Evolutionary conservation across 2,888 invertebrate species (phyloP), one percentile per base, ranked within the genome.

Genomic region (Agapostemon virescens): DNA sequence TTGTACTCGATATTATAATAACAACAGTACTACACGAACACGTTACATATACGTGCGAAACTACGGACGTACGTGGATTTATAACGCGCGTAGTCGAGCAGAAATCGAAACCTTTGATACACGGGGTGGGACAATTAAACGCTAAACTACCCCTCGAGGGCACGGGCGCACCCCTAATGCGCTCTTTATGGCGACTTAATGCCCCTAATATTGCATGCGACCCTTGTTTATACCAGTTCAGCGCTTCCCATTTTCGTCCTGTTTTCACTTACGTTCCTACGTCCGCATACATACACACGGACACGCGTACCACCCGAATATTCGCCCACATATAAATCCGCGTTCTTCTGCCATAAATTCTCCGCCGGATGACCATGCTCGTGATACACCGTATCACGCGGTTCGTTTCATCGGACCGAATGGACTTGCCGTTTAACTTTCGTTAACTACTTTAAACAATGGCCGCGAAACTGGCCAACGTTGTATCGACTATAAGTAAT

Each of bases 181-280:
- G 92, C 92, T 92, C 92, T 92, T 92, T 92, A 92, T 92, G 91
- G 91, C 91, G 90, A 91, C 90, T 92, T 92, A 91, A 92, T 92
- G 92, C 92, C 91, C 91, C 92, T 92, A 92, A 92, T 92, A 92
- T 92, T 90, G 91, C 90, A 91, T 90, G 89, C 92, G 90, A 91
- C 91, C 91, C 92, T 91, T 91, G 92, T 91, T 92, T 91, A 90
- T 91, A 91, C 89, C 91, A 90, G 91, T 90, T 90, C 90, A 90
- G 88, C 90, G 89, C 90, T 90, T 90, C 90, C 90, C 90, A 91
- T 90, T 91, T 91, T 91, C 88, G 84, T 86, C 85, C 81, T 77
- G 84, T 85, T 83, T 86, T 87, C 85, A 87, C 87, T 88, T 86
- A 85, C 86, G 78, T 77, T 55, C 63, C 64, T 77, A 69, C 79